Percentiles rank a stretch among this genome's conserved stretches.
Evolutionary conservation across 37 sponge, comb jelly and placozoan species (phyloP).

Genomic region (Geodia barretti): DNA sequence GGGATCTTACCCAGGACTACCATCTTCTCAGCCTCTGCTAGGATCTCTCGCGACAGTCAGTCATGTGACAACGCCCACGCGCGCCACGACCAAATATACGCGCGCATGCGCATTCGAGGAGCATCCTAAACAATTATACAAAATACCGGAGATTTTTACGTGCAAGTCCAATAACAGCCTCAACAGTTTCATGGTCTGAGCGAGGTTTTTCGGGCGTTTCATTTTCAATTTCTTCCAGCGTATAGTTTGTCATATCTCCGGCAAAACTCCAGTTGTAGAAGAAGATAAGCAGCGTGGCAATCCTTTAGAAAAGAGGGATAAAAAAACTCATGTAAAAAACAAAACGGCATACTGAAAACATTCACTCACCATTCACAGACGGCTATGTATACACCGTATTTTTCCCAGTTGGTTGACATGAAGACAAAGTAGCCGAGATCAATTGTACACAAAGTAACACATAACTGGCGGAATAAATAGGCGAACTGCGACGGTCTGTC

Average conservation of each 20-base stretch:
- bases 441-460: slow-evolving; percentile 19
- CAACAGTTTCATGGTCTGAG: too few species aligned
- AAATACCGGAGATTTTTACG: too few species aligned
- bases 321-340: not conserved
- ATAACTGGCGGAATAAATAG: not conserved
- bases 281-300: slow-evolving; percentile 6
- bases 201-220: not conserved
- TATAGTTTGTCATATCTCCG: not conserved
- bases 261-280: slow-evolving; percentile 18
- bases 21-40: too few species aligned
- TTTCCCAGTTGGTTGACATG: slow-evolving; percentile 24
- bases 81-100: too few species aligned
- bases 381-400: slow-evolving; percentile 56
- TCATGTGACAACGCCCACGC: too few species aligned
- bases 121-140: too few species aligned
- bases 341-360: not conserved
- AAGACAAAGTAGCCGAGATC: not conserved
- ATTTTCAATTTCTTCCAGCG: not conserved
- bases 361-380: slow-evolving; percentile 65
- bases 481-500: slow-evolving; percentile 4
- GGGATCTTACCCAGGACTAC: slow-evolving; percentile 24
- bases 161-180: too few species aligned
- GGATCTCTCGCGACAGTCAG: too few species aligned
- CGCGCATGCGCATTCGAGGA: not conserved
- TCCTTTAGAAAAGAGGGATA: not conserved